A percentile compares a stretch with the other conserved stretches of the same genome.
These are phyloP conservation scores for Harlomillsia oculata DNA, from an alignment of 1,140 invertebrate species.

Conservation along the genomic window DNA sequence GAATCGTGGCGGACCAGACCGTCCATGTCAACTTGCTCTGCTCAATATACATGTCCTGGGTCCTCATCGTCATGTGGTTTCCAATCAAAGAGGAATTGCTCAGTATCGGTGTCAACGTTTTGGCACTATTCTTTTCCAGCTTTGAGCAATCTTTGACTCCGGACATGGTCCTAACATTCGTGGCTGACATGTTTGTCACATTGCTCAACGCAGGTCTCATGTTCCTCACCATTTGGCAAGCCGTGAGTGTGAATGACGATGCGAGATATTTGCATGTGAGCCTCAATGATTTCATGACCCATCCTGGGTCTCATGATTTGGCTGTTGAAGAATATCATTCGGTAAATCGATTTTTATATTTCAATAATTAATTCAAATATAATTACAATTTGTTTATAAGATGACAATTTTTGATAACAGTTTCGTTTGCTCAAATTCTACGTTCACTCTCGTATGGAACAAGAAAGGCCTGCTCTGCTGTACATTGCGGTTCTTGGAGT, in stretches of 20 bases:
- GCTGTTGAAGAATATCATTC: not conserved
- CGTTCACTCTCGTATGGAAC: constrained; percentile 23
- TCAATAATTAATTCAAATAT: not conserved
- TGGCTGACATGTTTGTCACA: constrained; percentile 4
- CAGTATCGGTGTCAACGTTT: not conserved
- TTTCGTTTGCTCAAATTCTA: constrained; percentile 19
- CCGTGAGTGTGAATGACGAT: constrained; percentile 13
- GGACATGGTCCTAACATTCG: not conserved
- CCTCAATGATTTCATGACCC: constrained; percentile 24
- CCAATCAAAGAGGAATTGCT: not conserved
- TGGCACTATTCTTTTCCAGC: not conserved
- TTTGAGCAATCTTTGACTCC: not conserved
- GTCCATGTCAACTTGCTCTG: constrained; percentile 5
- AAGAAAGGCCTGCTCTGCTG: constrained; percentile 11
- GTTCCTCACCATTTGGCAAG: constrained; percentile 21
- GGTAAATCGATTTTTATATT: not conserved
- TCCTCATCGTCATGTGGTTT: not conserved
- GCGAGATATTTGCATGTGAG: constrained; percentile 20
- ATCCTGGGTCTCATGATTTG: not conserved
- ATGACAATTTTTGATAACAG: not conserved
- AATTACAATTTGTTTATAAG: not conserved
- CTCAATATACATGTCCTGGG: constrained; percentile 4
- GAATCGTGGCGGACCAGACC: constrained; percentile 9
- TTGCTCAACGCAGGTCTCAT: not conserved
- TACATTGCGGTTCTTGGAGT: not conserved